A percentile compares a stretch with the other conserved stretches of the same genome.
Conservation (phyloP, 1,140 invertebrate species). For the Drosophila gunungcola region DNA sequence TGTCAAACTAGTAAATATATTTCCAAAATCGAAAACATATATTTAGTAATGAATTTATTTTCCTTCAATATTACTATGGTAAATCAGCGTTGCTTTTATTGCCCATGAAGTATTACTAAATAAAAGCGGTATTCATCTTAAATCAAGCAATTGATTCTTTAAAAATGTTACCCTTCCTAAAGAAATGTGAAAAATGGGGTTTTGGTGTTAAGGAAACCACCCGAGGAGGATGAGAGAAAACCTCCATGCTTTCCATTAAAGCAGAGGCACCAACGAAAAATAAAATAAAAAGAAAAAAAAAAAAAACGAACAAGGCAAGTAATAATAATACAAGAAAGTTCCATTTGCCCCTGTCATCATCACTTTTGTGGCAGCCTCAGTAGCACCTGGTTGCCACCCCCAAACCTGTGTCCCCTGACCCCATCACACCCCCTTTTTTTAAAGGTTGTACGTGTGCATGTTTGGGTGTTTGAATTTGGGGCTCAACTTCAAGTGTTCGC, state of each 20-base stretch:
- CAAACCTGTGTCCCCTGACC: neutral
- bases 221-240: neutral
- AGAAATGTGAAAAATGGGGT: neutral
- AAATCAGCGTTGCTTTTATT: constrained; percentile 4
- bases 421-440: neutral
- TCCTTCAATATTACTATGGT: too few species aligned
- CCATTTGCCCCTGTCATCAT: constrained; percentile 71
- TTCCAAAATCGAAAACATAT: too few species aligned
- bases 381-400: constrained; percentile 9
- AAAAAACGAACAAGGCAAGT: constrained; percentile 34
- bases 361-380: constrained; percentile 38
- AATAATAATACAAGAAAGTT: constrained; percentile 69
- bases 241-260: constrained; percentile 24
- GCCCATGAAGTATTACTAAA: neutral
- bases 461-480: constrained; percentile 2
- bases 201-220: neutral
- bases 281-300: neutral
- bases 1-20: neutral
- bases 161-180: neutral
- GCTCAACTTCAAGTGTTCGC: constrained; percentile 33
- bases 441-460: neutral
- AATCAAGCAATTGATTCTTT: constrained; percentile 23
- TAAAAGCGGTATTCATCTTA: neutral
- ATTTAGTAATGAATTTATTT: neutral
- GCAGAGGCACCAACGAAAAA: constrained; percentile 1